Evolutionary conservation across 2,113 vertebrate genomes (phyloP).

Genomic region (Platycercus adscitus): DNA sequence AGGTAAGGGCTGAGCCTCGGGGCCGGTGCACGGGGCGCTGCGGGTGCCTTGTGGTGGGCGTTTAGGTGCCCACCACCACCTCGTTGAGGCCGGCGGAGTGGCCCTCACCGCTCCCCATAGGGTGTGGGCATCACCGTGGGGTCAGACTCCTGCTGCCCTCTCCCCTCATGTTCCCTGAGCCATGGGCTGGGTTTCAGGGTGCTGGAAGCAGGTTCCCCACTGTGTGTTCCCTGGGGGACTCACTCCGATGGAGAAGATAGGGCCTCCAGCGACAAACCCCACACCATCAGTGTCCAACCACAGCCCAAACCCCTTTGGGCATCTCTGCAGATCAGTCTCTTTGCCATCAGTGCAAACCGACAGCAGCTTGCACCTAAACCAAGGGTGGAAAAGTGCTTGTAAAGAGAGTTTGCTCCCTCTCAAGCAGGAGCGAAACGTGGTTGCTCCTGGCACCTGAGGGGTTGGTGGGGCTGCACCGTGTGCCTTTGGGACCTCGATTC

Average conservation of each 20-base stretch:
- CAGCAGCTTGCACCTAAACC: not conserved
- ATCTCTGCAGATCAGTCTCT: fast-evolving
- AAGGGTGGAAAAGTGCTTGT: fast-evolving
- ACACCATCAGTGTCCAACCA: fast-evolving
- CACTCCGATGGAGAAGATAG: not conserved
- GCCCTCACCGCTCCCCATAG: not conserved
- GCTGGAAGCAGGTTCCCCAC: fast-evolving
- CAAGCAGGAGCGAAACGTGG: too few relatives aligned
- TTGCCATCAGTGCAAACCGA: fast-evolving
- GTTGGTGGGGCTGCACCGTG: not conserved
- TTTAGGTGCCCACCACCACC: fast-evolving
- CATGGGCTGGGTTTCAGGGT: fast-evolving
- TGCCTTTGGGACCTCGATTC: not conserved
- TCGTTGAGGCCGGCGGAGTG: fast-evolving
- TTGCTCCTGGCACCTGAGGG: not conserved
- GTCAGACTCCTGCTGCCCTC: not conserved
- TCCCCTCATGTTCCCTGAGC: not conserved
- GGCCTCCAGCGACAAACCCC: not conserved
- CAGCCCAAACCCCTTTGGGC: not conserved
- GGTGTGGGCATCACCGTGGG: not conserved
- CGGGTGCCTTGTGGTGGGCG: fast-evolving
- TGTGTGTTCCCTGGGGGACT: not conserved
- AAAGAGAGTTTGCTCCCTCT: not conserved
- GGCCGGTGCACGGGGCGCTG: fast-evolving
- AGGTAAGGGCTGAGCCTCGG: slow-evolving; percentile 76